These are phyloP conservation scores for Montifringilla adamsi DNA, from an alignment of 2,113 vertebrate species.

Conservation along the genomic window DNA sequence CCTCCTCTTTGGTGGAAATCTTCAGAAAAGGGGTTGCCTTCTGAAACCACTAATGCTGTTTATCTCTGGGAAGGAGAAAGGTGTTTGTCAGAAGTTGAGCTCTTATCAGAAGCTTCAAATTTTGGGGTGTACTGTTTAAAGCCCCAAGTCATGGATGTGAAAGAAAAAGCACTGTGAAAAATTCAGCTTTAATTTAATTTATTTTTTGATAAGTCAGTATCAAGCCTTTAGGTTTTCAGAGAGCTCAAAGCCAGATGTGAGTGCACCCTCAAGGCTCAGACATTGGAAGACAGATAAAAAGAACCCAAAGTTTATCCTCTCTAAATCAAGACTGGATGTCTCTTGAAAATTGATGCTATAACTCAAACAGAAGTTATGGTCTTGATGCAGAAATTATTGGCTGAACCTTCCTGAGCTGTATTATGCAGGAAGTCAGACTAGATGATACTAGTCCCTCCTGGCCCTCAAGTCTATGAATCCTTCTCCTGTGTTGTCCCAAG, in stretches of 20 bases:
- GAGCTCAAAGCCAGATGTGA: slow-evolving; percentile 13
- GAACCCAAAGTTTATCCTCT: slow-evolving; percentile 31
- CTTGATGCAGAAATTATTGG: slow-evolving; percentile 33
- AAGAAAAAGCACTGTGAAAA: background rate
- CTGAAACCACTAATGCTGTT: background rate
- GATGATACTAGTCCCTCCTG: background rate
- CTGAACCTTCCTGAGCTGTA: background rate
- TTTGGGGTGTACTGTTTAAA: background rate
- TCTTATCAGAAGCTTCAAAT: background rate
- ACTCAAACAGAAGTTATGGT: slow-evolving; percentile 33
- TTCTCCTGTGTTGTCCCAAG: background rate
- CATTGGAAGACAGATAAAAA: slow-evolving; percentile 23
- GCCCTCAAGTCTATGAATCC: background rate
- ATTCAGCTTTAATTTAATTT: slow-evolving; percentile 5
- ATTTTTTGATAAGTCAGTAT: background rate
- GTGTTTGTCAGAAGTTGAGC: background rate
- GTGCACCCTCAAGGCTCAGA: slow-evolving; percentile 26
- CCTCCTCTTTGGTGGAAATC: background rate
- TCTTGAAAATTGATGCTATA: slow-evolving; percentile 41
- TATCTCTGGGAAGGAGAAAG: background rate
- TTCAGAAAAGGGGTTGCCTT: background rate
- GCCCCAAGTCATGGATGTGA: background rate
- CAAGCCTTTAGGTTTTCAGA: background rate
- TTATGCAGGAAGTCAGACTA: background rate
- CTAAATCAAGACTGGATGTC: slow-evolving; percentile 39